A percentile compares a stretch with the other conserved stretches of the same genome.
These are phyloP conservation scores for Cephus nigrinus DNA, from an alignment of 2,888 invertebrate species.

Conservation along the genomic window DNA sequence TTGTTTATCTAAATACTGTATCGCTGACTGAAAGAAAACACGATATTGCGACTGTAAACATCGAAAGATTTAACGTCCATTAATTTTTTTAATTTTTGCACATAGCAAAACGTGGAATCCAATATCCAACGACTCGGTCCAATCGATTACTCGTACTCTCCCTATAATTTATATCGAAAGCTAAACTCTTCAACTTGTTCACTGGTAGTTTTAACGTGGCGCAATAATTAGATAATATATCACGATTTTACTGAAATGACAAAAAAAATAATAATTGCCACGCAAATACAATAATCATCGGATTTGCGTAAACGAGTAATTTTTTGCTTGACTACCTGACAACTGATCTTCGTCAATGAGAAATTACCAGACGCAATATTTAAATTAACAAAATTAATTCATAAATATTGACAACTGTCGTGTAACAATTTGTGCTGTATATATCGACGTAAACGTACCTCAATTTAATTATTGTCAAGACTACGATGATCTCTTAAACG, in stretches of 20 bases:
- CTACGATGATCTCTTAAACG: not conserved
- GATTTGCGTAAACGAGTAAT: conserved; percentile 8
- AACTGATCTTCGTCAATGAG: not conserved
- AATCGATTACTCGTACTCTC: not conserved
- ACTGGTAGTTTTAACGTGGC: conserved; percentile 11
- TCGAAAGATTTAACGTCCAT: not conserved
- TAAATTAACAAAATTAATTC: not conserved
- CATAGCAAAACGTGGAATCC: not conserved
- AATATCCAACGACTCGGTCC: not conserved
- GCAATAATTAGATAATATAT: conserved; percentile 25
- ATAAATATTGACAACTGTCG: not conserved
- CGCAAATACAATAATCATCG: not conserved
- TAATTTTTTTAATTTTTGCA: not conserved
- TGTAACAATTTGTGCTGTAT: not conserved
- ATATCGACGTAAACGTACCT: not conserved
- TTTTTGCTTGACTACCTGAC: not conserved
- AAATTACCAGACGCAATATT: not conserved
- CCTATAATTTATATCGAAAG: not conserved
- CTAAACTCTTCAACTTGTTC: not conserved
- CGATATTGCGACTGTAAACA: not conserved
- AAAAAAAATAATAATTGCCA: not conserved
- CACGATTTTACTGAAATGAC: not conserved
- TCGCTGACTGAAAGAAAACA: not conserved
- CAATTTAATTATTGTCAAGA: not conserved
- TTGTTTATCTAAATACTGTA: not conserved